Evolutionary conservation across 1,140 invertebrate species (phyloP).

Genomic region (Drosophila asahinai): DNA sequence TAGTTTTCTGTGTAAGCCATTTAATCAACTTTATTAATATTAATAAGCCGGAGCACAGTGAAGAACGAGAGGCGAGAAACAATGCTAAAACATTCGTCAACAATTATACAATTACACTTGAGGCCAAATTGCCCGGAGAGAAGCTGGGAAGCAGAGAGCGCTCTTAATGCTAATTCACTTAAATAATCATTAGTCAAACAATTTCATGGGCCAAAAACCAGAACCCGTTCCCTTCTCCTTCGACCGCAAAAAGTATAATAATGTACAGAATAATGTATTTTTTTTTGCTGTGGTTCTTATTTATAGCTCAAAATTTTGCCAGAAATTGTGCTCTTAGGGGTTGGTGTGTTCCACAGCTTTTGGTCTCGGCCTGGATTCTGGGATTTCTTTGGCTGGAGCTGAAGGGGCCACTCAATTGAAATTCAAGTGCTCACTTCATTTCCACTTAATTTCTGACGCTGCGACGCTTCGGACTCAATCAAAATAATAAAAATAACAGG

Average conservation of each 20-base stretch:
- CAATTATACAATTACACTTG: constrained; percentile 75
- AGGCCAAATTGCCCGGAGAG: constrained; percentile 35
- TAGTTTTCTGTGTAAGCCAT: constrained; percentile 71
- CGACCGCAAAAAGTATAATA: constrained; percentile 47
- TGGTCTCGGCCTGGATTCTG: constrained; percentile 8
- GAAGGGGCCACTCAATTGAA: constrained; percentile 54
- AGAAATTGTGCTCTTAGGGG: constrained; percentile 29
- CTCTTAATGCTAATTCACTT: constrained; percentile 81
- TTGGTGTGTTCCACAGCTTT: constrained; percentile 18
- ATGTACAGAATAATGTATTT: constrained; percentile 48
- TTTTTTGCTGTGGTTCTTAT: constrained; percentile 37
- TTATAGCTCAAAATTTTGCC: constrained; percentile 33
- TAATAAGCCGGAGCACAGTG: constrained; percentile 55
- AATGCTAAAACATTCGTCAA: constrained; percentile 63
- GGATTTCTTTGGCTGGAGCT: constrained; percentile 5
- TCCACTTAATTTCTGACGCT: constrained; percentile 62
- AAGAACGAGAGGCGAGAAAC: constrained; percentile 31
- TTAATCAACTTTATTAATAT: constrained; percentile 83
- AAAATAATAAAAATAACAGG: constrained; percentile 37
- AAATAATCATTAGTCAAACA: constrained; percentile 81
- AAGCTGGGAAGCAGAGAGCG: constrained; percentile 12
- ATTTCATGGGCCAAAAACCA: constrained; percentile 36
- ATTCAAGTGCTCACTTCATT: constrained; percentile 66
- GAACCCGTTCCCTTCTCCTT: constrained; percentile 29
- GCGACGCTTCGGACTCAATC: constrained; percentile 45